Percentiles rank a stretch among this genome's conserved stretches.
These are phyloP conservation scores for Dicyrtoma fusca DNA, from an alignment of 2,888 invertebrate genomes.

Conservation along the genomic window DNA sequence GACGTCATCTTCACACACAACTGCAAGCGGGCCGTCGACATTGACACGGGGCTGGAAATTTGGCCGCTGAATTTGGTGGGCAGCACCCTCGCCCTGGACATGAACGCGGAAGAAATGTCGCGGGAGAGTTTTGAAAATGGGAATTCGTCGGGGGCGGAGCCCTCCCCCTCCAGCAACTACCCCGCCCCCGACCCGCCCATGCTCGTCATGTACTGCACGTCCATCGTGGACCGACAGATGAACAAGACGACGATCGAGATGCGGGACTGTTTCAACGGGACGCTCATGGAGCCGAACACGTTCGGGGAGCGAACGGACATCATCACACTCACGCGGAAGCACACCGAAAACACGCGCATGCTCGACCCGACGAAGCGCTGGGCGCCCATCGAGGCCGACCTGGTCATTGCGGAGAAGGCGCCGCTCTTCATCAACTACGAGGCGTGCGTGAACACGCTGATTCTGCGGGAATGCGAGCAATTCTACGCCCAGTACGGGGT, in stretches of 20 bases:
- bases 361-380: slow-evolving; percentile 68
- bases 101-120: background rate
- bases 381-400: slow-evolving; percentile 79
- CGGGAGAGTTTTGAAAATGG: background rate
- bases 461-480: slow-evolving; percentile 79
- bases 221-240: slow-evolving; percentile 40
- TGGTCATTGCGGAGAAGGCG: slow-evolving; percentile 84
- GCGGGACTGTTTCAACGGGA: slow-evolving; percentile 83
- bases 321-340: slow-evolving; percentile 44
- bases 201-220: slow-evolving; percentile 56
- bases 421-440: slow-evolving; percentile 83
- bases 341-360: slow-evolving; percentile 58
- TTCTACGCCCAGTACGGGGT: slow-evolving; percentile 82
- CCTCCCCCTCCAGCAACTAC: too few species aligned
- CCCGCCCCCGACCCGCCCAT: slow-evolving; percentile 38
- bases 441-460: slow-evolving; percentile 85
- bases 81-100: too few species aligned
- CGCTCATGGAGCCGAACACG: slow-evolving; percentile 73
- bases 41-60: slow-evolving; percentile 46
- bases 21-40: slow-evolving; percentile 73
- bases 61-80: slow-evolving; percentile 47
- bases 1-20: slow-evolving; percentile 86
- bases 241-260: slow-evolving; percentile 40
- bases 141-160: too few species aligned
- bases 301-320: slow-evolving; percentile 75